These are phyloP conservation scores for Pagetopsis macropterus DNA, from an alignment of 2,797 vertebrate genomes.

Conservation along the genomic window DNA sequence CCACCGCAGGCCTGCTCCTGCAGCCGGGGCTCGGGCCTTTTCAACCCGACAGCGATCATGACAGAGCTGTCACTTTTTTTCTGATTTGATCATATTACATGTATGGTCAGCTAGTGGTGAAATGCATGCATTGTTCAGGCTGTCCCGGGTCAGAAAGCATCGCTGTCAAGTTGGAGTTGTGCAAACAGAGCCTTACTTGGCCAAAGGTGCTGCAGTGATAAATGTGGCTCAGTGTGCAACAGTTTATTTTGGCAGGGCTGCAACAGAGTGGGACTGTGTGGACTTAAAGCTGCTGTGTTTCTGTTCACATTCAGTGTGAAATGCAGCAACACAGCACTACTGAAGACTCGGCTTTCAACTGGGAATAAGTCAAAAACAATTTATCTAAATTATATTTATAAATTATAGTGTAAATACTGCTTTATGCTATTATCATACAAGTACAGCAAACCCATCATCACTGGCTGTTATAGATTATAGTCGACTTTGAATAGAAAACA, in stretches of 20 bases:
- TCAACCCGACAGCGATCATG: slow-evolving; percentile 27
- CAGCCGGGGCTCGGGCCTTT: slow-evolving; percentile 63
- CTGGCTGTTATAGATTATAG: neutral
- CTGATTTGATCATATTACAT: neutral
- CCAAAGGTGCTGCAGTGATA: slow-evolving; percentile 65
- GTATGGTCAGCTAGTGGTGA: neutral
- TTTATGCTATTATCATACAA: neutral
- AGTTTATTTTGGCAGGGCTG: slow-evolving; percentile 73
- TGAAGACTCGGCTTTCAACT: neutral
- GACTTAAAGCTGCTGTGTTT: slow-evolving; percentile 11
- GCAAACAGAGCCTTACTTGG: slow-evolving; percentile 59
- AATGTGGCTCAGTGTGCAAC: slow-evolving; percentile 76
- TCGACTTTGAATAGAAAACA: too few species aligned
- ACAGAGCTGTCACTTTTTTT: slow-evolving; percentile 43
- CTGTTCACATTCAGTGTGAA: neutral
- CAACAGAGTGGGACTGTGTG: slow-evolving; percentile 38
- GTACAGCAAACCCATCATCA: neutral
- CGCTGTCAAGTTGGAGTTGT: slow-evolving; percentile 59
- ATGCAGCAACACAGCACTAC: neutral
- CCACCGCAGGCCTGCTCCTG: slow-evolving; percentile 64
- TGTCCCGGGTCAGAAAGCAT: slow-evolving; percentile 21
- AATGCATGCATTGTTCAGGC: neutral
- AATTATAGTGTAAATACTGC: neutral
- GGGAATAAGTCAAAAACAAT: too few species aligned
- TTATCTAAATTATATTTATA: too few species aligned